phyloP scores from a whole-genome alignment of 2,113 vertebrate genomes.

The Callipepla californica region DNA sequence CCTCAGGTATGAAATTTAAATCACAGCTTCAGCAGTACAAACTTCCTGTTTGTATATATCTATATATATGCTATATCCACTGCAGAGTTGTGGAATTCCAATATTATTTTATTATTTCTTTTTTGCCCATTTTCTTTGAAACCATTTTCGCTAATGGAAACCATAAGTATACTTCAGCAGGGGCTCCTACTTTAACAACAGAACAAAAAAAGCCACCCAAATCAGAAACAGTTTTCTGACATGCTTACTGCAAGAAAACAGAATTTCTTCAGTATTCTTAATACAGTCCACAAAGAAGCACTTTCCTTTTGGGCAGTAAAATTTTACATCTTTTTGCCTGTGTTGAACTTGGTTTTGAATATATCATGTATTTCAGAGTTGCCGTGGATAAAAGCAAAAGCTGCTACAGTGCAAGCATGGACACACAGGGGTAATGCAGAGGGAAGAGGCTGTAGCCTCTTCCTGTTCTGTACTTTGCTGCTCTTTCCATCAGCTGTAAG shows the following conservation, averaged over 20 bases:
- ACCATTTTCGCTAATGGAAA: not conserved
- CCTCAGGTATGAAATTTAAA: not conserved
- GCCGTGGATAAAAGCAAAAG: not conserved
- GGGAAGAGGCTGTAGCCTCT: not conserved
- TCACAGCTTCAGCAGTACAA: not conserved
- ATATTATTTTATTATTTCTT: not conserved
- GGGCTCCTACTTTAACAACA: not conserved
- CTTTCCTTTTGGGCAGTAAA: not conserved
- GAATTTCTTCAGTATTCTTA: not conserved
- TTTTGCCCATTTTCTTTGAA: not conserved
- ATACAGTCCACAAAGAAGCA: not conserved
- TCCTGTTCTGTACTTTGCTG: not conserved
- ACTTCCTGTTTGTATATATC: not conserved
- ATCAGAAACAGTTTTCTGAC: not conserved
- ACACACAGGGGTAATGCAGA: not conserved
- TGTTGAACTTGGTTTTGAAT: not conserved
- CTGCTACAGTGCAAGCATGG: accelerated
- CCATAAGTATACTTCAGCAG: not conserved
- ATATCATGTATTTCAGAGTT: not conserved
- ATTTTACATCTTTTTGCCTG: not conserved
- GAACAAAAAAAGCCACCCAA: not conserved
- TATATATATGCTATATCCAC: not conserved
- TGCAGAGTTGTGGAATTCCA: not conserved
- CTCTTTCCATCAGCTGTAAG: not conserved
- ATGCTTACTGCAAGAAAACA: not conserved